These are phyloP conservation scores for Apamea anceps DNA, from an alignment of 2,888 invertebrate genomes.

Conservation along the genomic window DNA sequence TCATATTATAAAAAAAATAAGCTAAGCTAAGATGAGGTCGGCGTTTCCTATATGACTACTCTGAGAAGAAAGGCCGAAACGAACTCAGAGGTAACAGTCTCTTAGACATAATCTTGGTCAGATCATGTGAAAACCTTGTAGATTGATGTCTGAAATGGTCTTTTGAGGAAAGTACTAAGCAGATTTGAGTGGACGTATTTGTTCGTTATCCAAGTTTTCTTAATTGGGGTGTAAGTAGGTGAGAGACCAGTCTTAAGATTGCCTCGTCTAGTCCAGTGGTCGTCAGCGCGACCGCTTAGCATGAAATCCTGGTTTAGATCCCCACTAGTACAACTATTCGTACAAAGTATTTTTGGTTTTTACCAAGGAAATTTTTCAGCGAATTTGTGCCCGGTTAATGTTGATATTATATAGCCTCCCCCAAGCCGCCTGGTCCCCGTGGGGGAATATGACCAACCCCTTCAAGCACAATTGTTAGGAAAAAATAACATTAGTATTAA, in stretches of 20 bases:
- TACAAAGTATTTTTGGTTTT: neutral
- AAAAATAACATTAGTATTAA: neutral
- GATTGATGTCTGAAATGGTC: neutral
- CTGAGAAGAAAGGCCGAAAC: neutral
- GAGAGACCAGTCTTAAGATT: neutral
- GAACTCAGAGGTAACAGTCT: neutral
- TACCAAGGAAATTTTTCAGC: neutral
- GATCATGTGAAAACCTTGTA: neutral
- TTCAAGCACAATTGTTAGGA: neutral
- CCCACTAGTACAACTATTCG: neutral
- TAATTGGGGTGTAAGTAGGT: neutral
- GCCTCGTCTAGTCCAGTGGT: neutral
- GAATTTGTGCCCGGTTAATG: neutral
- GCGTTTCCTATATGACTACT: neutral
- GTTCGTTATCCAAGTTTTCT: neutral
- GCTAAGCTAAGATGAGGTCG: neutral
- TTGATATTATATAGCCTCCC: neutral
- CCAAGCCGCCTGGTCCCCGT: neutral
- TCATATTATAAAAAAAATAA: neutral
- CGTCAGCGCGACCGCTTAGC: neutral
- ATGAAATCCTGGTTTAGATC: neutral
- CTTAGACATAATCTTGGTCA: too few relatives aligned
- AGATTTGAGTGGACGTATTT: neutral
- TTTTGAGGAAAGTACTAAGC: neutral
- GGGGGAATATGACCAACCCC: conserved; percentile 6